Conservation (phyloP, 1,140 invertebrate genomes). For the Aphelenchoides avenae region DNA sequence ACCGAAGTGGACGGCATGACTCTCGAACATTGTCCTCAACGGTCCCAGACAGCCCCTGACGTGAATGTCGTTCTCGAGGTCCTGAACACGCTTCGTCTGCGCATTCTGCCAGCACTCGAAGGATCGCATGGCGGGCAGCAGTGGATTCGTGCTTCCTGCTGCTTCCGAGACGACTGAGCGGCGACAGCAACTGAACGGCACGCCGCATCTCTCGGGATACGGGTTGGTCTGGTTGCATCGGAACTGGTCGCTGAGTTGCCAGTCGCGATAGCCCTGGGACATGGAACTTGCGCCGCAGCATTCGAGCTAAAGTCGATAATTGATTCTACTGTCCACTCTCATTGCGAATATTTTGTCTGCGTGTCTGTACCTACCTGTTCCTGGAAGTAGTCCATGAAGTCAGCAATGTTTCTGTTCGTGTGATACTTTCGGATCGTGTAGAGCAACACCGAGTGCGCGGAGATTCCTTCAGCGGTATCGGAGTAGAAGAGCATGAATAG, state of each 20-base stretch:
- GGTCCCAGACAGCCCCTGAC: constrained; percentile 53
- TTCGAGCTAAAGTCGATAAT: constrained; percentile 45
- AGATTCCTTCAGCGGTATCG: constrained; percentile 49
- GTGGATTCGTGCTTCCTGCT: constrained; percentile 34
- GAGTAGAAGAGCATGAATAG: constrained; percentile 58
- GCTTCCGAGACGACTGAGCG: constrained; percentile 52
- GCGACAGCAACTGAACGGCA: constrained; percentile 55
- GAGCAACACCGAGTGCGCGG: constrained; percentile 41
- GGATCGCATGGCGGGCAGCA: constrained; percentile 56
- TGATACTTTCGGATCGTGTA: constrained; percentile 50
- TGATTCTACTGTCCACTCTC: no score
- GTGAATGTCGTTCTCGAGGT: constrained; percentile 53
- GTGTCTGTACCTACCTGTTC: constrained; percentile 47
- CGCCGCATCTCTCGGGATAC: constrained; percentile 58
- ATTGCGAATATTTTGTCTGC: no score
- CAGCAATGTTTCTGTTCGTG: constrained; percentile 48
- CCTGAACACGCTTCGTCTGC: constrained; percentile 51
- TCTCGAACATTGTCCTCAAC: constrained; percentile 48
- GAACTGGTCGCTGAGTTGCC: constrained; percentile 58
- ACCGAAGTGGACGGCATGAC: constrained; percentile 53
- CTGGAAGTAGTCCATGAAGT: constrained; percentile 56
- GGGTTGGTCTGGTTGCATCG: constrained; percentile 54
- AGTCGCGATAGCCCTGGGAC: constrained; percentile 53
- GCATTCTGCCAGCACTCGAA: constrained; percentile 58
- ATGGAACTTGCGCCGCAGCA: constrained; percentile 56